Evolutionary conservation across 2,113 vertebrate genomes (phyloP).

Genomic region (Spermophilus dauricus): DNA sequence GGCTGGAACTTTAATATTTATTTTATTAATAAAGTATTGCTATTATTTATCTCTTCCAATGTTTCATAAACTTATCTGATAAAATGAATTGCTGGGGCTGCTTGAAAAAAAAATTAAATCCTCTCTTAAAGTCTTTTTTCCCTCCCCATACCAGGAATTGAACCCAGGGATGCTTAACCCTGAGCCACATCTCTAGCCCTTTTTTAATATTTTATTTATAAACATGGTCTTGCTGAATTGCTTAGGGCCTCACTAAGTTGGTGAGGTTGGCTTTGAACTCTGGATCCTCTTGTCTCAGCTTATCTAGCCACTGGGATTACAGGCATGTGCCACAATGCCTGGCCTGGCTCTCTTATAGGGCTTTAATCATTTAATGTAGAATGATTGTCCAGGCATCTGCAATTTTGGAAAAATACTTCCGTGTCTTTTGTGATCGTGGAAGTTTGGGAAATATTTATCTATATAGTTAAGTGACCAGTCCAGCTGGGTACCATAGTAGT

Average conservation of each 20-base stretch:
- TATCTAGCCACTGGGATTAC: too few species aligned
- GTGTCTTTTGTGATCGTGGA: background rate
- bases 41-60: background rate
- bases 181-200: too few species aligned
- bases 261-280: too few species aligned
- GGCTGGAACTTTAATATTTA: background rate
- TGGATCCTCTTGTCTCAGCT: too few species aligned
- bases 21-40: background rate
- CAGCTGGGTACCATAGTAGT: background rate
- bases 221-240: too few species aligned
- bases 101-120: background rate
- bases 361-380: background rate
- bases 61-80: background rate
- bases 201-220: too few species aligned
- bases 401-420: background rate
- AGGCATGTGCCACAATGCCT: too few species aligned
- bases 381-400: background rate
- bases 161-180: too few species aligned
- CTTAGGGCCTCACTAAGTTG: too few species aligned
- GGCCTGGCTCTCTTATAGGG: background rate
- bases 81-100: background rate
- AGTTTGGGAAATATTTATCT: background rate
- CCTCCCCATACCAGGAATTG: too few species aligned
- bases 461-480: background rate
- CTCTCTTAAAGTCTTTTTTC: background rate